Conservation (phyloP, 2,113 vertebrate species). For the Bungarus multicinctus region DNA sequence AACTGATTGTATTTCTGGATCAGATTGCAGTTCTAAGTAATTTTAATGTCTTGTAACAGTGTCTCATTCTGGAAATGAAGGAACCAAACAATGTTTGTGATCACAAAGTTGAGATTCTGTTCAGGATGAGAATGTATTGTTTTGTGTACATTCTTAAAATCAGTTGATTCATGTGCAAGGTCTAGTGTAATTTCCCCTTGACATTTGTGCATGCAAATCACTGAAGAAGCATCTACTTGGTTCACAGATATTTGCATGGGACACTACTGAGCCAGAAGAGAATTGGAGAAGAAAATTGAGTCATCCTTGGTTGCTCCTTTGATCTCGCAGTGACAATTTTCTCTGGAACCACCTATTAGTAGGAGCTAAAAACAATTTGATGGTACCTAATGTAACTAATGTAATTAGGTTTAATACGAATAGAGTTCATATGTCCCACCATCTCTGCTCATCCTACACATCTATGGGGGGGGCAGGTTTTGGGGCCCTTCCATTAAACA, state of each 20-base stretch:
- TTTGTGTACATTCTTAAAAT: neutral
- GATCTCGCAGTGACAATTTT: neutral
- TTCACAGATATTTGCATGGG: neutral
- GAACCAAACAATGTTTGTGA: neutral
- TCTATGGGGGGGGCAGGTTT: neutral
- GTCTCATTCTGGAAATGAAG: neutral
- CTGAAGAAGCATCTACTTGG: neutral
- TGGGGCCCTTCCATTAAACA: neutral
- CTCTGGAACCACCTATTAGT: neutral
- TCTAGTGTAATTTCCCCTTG: neutral
- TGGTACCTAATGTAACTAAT: neutral
- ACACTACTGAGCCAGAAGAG: neutral
- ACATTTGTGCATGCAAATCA: neutral
- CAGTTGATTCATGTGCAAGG: neutral
- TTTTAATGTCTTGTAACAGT: neutral
- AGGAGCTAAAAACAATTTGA: neutral
- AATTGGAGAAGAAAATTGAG: neutral
- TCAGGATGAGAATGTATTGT: neutral
- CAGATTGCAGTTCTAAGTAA: neutral
- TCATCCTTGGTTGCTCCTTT: neutral
- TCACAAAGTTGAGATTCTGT: neutral
- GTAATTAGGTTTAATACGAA: too few relatives aligned
- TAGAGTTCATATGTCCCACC: too few relatives aligned
- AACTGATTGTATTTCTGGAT: neutral
- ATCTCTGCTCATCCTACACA: neutral